Base-by-base conservation (phyloP, 2,113 vertebrate species). In the Spea bombifrons region DNA sequence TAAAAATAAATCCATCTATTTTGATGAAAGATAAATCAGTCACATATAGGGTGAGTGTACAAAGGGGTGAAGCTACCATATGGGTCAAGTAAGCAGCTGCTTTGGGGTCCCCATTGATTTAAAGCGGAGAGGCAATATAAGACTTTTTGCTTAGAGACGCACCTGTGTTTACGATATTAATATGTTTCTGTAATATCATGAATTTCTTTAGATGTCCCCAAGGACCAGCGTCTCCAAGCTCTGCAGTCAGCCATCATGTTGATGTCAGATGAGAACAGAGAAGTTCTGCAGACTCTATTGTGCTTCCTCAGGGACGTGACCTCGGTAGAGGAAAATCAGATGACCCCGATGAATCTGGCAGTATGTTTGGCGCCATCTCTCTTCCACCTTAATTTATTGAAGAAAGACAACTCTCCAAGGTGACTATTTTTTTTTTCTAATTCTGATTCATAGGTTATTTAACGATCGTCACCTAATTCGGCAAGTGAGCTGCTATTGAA, bases 271-370 rank as follows among this genome's bases (percentile, higher is more conserved):
- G 97, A 99, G 85, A 98, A 96, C 91, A 81, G 97, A 55, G 97
- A 99, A 76, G 96, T 95, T 72, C 84, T 99, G 81, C 97, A 98
- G 88, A 98, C 95, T 0, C 89, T 99, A 75, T 90, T 99, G 8
- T 97, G 95, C 83, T 98, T 99, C 88, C 94, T 99, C 67, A 95
- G 92, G 0, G 97, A 99, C 0, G 96, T 97, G 86, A 94, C 91
- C 74, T 92, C 94, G 0, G 97, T 98, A 83, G 93, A 95, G 69
- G 97, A 98, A 85, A 99, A 99, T 81, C 97, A 98, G 88, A 99
- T 99, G 97, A 99, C 97, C 0, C 92, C 97, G 65, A 98, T 96
- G 96, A 99, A 99, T 83, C 91, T 99, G 0, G 97, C 97, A 0
- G 97, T 99, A 82, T 99, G 97, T 66, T 87, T 99, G 85, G 97